Percentiles rank a stretch among this genome's conserved stretches.
Evolutionary conservation across 2,797 vertebrate genomes (phyloP).

Genomic region (Cheirogaleus major): DNA sequence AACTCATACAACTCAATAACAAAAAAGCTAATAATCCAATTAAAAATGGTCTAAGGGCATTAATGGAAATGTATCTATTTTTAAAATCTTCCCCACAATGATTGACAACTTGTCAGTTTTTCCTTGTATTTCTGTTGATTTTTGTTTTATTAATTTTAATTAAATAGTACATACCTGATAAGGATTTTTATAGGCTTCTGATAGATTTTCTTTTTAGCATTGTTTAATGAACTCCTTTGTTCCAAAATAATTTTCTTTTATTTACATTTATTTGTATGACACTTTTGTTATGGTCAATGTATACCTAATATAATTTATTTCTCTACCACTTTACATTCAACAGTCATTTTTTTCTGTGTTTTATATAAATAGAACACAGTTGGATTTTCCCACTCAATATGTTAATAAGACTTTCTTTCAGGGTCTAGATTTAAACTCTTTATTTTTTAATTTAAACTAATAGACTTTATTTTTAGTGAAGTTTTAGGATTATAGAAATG

Average conservation of each 20-base stretch:
- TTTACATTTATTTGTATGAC: not conserved
- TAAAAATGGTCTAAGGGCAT: not conserved
- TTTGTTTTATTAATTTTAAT: not conserved
- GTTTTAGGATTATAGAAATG: not conserved
- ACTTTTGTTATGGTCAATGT: not conserved
- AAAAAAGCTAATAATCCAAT: not conserved
- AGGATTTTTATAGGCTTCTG: not conserved
- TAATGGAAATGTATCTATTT: not conserved
- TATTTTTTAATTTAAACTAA: not conserved
- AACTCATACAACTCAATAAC: not conserved
- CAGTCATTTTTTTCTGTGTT: not conserved
- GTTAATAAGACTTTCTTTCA: not conserved
- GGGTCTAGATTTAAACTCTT: not conserved
- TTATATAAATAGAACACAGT: not conserved
- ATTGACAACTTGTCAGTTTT: not conserved
- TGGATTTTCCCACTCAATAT: not conserved
- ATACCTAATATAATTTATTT: not conserved
- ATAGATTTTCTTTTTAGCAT: not conserved
- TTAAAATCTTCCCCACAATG: not conserved
- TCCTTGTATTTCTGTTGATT: not conserved
- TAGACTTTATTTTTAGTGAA: not conserved
- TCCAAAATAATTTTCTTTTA: not conserved
- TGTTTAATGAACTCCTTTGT: not conserved
- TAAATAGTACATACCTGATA: not conserved
- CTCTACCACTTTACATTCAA: not conserved